phyloP scores from a whole-genome alignment of 2,888 invertebrate species.

The Metopia argyrocephala region DNA sequence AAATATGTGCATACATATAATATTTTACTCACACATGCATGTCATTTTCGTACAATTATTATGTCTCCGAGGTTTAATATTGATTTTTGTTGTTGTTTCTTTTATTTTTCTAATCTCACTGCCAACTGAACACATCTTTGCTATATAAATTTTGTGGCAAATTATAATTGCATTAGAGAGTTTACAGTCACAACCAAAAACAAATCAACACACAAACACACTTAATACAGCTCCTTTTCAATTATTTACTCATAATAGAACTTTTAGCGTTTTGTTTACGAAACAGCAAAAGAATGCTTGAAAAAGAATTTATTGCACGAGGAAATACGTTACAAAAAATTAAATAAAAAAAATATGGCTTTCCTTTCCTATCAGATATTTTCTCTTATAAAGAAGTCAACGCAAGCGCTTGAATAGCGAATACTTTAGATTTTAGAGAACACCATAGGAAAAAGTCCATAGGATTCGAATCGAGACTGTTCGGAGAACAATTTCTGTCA shows the following conservation, averaged over 20 bases:
- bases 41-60: background rate
- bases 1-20: no score
- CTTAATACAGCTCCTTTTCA: background rate
- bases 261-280: background rate
- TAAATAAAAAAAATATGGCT: no score
- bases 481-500: no score
- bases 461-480: no score
- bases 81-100: conserved; percentile 50
- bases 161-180: conserved; percentile 43
- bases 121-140: background rate
- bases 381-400: no score
- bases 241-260: background rate
- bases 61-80: conserved; percentile 34
- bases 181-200: background rate
- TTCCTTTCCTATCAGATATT: no score
- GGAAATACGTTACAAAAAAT: no score
- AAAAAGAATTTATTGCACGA: background rate
- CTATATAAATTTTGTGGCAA: conserved; percentile 16
- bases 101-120: conserved; percentile 31
- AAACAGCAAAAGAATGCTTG: background rate
- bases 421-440: no score
- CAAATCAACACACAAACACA: background rate
- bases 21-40: no score
- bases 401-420: no score
- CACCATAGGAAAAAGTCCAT: no score